These are phyloP conservation scores for Pangasius djambal DNA, from an alignment of 2,797 vertebrate species.

Conservation along the genomic window DNA sequence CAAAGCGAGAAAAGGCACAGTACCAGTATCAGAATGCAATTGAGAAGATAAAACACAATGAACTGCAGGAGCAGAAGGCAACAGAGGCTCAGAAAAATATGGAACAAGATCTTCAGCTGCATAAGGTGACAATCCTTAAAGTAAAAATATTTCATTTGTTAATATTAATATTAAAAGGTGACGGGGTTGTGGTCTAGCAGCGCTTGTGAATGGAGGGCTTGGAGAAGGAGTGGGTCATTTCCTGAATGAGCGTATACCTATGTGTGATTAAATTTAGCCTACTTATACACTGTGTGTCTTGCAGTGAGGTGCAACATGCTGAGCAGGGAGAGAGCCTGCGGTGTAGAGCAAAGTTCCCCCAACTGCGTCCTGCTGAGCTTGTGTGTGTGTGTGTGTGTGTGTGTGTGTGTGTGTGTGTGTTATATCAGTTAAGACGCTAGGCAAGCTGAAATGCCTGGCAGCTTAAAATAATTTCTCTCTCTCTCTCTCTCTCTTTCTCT, in stretches of 20 bases:
- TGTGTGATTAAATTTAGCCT: background rate
- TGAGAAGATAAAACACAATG: conserved; percentile 70
- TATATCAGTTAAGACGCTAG: background rate
- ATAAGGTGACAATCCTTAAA: conserved; percentile 70
- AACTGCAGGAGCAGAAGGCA: conserved; percentile 64
- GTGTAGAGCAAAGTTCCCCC: background rate
- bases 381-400: background rate
- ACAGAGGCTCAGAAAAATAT: conserved; percentile 61
- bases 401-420: background rate
- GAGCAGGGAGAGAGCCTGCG: background rate
- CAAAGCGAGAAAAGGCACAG: conserved; percentile 78
- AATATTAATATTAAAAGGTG: background rate
- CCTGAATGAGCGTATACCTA: background rate
- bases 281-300: background rate
- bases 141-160: background rate
- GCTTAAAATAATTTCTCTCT: background rate
- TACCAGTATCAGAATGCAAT: conserved; percentile 68
- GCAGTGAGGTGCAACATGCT: background rate
- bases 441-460: background rate
- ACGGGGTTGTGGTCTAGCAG: background rate
- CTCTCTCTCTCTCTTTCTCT: background rate
- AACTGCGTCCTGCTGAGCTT: background rate
- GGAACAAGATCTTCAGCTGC: conserved; percentile 73
- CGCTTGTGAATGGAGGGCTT: background rate
- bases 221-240: background rate